Conservation (phyloP, 2,888 invertebrate species). For the Patella ulyssiponensis region DNA sequence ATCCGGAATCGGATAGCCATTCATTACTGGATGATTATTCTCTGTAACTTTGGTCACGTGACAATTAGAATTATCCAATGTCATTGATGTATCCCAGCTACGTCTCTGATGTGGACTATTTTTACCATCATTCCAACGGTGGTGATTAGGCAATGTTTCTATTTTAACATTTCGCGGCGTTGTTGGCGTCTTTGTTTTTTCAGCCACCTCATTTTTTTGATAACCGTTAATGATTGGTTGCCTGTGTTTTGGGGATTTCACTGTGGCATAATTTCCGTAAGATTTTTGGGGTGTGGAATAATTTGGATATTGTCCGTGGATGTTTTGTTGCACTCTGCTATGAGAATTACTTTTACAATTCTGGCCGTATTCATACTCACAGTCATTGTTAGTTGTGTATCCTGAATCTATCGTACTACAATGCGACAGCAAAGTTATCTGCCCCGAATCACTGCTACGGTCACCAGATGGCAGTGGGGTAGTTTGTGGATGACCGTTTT, state of each 20-base stretch:
- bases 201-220: not conserved
- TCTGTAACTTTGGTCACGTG: not conserved
- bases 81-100: slow-evolving; percentile 18
- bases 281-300: not conserved
- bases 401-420: slow-evolving; percentile 61
- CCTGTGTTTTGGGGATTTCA: not conserved
- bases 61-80: not conserved
- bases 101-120: slow-evolving; percentile 3
- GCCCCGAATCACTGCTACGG: slow-evolving; percentile 53
- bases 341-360: not conserved
- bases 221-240: not conserved
- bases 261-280: not conserved
- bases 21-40: not conserved
- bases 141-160: not conserved
- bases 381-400: slow-evolving; percentile 60
- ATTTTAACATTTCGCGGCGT: not conserved
- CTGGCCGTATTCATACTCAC: slow-evolving; percentile 44
- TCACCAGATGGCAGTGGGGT: slow-evolving; percentile 28
- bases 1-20: not conserved
- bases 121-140: not conserved
- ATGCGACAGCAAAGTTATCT: slow-evolving; percentile 52
- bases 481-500: slow-evolving; percentile 14
- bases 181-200: not conserved
- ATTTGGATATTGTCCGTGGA: not conserved
- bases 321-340: not conserved